Conservation (phyloP, 2,797 vertebrate genomes). For the Psittacula derbiana region DNA sequence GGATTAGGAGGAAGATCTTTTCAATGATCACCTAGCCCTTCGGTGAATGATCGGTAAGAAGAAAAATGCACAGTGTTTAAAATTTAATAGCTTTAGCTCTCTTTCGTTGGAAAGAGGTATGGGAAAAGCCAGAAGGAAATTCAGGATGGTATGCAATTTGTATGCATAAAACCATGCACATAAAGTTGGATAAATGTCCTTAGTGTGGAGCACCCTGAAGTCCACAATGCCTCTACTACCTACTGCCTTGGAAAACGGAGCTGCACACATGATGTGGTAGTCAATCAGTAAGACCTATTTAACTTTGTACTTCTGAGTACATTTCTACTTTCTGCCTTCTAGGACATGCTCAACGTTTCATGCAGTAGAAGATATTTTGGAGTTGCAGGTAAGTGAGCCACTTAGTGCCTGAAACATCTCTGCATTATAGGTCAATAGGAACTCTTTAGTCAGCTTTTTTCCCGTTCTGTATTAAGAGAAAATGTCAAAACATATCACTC, state of each 20-base stretch:
- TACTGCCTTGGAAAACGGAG: not conserved
- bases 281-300: not conserved
- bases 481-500: conserved; percentile 68
- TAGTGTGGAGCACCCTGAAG: not conserved
- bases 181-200: not conserved
- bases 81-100: not conserved
- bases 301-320: not conserved
- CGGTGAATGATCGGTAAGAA: not conserved
- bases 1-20: not conserved
- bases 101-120: not conserved
- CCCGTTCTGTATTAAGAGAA: conserved; percentile 2
- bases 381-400: not conserved
- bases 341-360: not conserved
- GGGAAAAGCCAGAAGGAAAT: not conserved
- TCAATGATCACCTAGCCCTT: not conserved
- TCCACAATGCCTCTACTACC: not conserved
- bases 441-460: conserved; percentile 58
- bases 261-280: accelerated
- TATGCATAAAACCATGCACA: not conserved
- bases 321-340: not conserved
- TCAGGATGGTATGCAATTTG: not conserved
- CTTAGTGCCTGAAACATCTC: conserved; percentile 9
- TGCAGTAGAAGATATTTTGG: not conserved
- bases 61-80: not conserved
- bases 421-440: conserved; percentile 51